Evolutionary conservation across 2,888 invertebrate species (phyloP).

Genomic region (Agrilus mali): DNA sequence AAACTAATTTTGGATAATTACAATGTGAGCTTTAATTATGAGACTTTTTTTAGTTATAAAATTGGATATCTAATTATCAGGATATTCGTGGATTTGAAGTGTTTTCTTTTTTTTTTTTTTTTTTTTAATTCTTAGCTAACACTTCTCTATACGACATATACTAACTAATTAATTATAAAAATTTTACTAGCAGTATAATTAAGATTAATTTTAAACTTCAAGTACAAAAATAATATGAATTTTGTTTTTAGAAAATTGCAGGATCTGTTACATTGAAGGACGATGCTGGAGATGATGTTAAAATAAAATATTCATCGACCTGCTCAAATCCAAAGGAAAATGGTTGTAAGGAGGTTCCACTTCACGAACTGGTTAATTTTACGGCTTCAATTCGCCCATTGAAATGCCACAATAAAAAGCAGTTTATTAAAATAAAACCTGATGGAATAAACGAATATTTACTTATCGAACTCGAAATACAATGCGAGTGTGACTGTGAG

Average conservation of each 20-base stretch:
- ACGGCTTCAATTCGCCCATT: conserved; percentile 41
- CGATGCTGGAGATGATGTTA: conserved; percentile 32
- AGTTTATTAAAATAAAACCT: conserved; percentile 51
- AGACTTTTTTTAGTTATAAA: too few species aligned
- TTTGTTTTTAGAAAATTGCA: conserved; percentile 35
- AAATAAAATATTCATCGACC: conserved; percentile 43
- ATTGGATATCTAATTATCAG: too few species aligned
- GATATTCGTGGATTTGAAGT: too few species aligned
- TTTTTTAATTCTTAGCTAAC: too few species aligned
- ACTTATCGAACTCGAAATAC: conserved; percentile 50
- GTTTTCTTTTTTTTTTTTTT: too few species aligned
- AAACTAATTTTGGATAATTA: conserved; percentile 57
- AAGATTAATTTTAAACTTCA: too few species aligned
- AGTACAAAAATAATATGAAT: too few species aligned
- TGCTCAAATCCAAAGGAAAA: conserved; percentile 37
- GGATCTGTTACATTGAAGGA: conserved; percentile 34
- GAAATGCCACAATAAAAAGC: conserved; percentile 42
- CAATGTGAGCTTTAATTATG: conserved; percentile 47
- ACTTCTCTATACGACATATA: too few species aligned
- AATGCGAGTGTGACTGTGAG: conserved; percentile 67
- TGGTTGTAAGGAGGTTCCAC: conserved; percentile 46
- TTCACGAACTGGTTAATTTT: conserved; percentile 45
- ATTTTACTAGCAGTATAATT: too few species aligned
- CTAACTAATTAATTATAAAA: too few species aligned
- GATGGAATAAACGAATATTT: conserved; percentile 60